These are phyloP conservation scores for Polyommatus icarus DNA, from an alignment of 2,888 invertebrate genomes.

Conservation along the genomic window DNA sequence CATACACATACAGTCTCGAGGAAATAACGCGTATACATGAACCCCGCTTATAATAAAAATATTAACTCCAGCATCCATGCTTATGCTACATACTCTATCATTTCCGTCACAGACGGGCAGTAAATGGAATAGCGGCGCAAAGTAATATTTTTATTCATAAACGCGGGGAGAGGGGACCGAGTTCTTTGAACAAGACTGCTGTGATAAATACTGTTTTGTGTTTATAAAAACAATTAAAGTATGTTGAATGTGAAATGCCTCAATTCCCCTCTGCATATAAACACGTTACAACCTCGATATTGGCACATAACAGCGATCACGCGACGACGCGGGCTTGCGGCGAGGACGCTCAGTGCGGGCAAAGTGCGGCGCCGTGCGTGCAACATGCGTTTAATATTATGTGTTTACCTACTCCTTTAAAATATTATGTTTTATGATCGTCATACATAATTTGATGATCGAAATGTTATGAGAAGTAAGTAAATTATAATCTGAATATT, in stretches of 20 bases:
- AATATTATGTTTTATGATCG: background rate
- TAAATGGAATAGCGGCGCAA: background rate
- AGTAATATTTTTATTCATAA: background rate
- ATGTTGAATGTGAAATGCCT: background rate
- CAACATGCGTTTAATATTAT: background rate
- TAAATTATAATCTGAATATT: background rate
- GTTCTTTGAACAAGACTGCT: background rate
- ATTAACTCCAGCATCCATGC: background rate
- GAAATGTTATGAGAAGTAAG: background rate
- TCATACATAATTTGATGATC: background rate
- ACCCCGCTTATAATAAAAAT: constrained; percentile 46
- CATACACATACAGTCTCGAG: constrained; percentile 7
- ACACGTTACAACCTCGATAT: background rate
- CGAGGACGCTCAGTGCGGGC: background rate
- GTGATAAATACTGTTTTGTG: background rate
- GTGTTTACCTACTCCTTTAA: background rate
- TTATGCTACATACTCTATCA: background rate
- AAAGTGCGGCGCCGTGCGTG: background rate
- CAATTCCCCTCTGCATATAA: background rate
- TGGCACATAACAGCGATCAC: constrained; percentile 1
- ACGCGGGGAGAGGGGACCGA: background rate
- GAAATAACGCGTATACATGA: constrained; percentile 42
- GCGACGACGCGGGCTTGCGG: background rate
- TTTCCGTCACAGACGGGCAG: background rate
- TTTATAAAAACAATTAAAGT: background rate